A percentile compares a stretch with the other conserved stretches of the same genome.
These are phyloP conservation scores for Nerophis ophidion DNA, from an alignment of 2,113 vertebrate species.

Conservation along the genomic window DNA sequence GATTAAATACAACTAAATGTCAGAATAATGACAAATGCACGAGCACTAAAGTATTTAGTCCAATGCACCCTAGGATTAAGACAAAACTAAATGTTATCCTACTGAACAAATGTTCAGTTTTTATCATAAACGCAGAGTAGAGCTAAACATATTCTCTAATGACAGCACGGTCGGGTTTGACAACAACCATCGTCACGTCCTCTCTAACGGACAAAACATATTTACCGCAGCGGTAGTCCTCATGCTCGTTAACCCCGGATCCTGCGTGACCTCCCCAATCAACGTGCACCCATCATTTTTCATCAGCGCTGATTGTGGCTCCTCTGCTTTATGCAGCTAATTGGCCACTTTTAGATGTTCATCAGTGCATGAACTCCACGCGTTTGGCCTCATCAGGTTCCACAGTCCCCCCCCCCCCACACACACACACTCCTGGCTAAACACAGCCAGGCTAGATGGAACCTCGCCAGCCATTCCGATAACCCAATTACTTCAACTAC, in stretches of 20 bases:
- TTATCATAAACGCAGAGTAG: no score
- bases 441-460: conserved; percentile 8
- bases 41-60: no score
- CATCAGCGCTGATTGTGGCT: conserved; percentile 37
- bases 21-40: no score
- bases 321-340: conserved; percentile 26
- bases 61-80: no score
- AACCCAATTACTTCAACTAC: not conserved
- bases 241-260: not conserved
- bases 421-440: not conserved
- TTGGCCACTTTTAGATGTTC: conserved; percentile 31
- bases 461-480: conserved; percentile 6
- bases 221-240: not conserved
- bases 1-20: no score
- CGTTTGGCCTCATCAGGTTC: conserved; percentile 10
- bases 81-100: no score
- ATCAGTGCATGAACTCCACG: conserved; percentile 22
- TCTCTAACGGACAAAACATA: no score
- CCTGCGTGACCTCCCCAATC: conserved; percentile 34
- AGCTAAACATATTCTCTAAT: no score
- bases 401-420: not conserved
- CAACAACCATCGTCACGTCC: no score
- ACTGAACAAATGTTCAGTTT: no score
- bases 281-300: conserved; percentile 27
- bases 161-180: no score